These are phyloP conservation scores for Lissocephala sabroskyi DNA, from an alignment of 2,888 invertebrate genomes.

Conservation along the genomic window DNA sequence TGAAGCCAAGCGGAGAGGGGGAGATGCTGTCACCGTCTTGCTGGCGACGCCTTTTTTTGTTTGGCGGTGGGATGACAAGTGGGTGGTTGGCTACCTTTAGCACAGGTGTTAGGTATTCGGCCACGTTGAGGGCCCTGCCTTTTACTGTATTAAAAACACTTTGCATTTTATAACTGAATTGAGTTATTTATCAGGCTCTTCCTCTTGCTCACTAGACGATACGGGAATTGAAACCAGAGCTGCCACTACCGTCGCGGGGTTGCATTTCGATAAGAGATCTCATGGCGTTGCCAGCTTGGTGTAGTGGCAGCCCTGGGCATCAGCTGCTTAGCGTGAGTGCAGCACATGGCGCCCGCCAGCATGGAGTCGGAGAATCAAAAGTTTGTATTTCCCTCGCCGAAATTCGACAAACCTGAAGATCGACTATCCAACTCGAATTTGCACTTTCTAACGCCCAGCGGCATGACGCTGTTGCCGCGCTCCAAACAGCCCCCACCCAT, in stretches of 20 bases:
- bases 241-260: no score
- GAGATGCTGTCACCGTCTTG: no score
- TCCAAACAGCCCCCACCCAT: slow-evolving; percentile 70
- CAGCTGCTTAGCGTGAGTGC: no score
- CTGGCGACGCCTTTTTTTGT: no score
- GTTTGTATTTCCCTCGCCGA: slow-evolving; percentile 64
- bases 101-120: slow-evolving; percentile 96
- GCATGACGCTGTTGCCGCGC: slow-evolving; percentile 67
- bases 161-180: slow-evolving; percentile 80
- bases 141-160: slow-evolving; percentile 96
- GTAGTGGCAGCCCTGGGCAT: background rate
- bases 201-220: background rate
- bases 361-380: no score
- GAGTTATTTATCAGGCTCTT: background rate
- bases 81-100: slow-evolving; percentile 95
- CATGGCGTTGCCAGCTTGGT: no score
- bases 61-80: no score
- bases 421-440: slow-evolving; percentile 22
- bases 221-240: no score
- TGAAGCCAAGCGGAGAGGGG: no score
- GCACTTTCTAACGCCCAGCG: slow-evolving; percentile 67
- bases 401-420: slow-evolving; percentile 46
- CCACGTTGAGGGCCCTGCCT: slow-evolving; percentile 95
- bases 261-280: no score
- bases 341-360: no score